These are phyloP conservation scores for Osmerus eperlanus DNA, from an alignment of 2,113 vertebrate species.

Conservation along the genomic window DNA sequence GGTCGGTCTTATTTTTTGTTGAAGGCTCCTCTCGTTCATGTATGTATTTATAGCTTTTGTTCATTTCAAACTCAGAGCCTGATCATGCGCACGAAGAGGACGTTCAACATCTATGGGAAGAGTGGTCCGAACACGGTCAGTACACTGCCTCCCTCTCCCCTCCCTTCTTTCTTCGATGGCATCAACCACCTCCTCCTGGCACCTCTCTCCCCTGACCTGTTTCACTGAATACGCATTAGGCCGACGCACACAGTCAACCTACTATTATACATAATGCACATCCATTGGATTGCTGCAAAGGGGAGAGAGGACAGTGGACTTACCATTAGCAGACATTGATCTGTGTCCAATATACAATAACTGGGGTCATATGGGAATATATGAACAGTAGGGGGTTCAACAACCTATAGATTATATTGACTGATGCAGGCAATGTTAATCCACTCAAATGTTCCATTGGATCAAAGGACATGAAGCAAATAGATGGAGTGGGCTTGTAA, in stretches of 20 bases:
- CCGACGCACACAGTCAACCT: background rate
- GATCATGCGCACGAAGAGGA: slow-evolving; percentile 48
- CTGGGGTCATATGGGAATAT: background rate
- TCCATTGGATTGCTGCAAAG: background rate
- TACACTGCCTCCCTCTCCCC: background rate
- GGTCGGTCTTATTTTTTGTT: too few relatives aligned
- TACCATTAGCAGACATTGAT: slow-evolving; percentile 33
- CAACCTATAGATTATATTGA: background rate
- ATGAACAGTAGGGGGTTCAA: background rate
- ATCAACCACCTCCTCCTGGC: too few relatives aligned
- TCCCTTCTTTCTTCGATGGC: too few relatives aligned
- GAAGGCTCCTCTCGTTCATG: too few relatives aligned
- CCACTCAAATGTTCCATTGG: background rate
- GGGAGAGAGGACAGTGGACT: background rate
- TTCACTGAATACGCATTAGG: background rate
- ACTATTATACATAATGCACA: background rate
- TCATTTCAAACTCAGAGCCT: slow-evolving; percentile 17
- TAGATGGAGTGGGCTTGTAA: too few relatives aligned
- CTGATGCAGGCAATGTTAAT: too few relatives aligned
- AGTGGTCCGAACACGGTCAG: slow-evolving; percentile 71
- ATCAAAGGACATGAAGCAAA: background rate
- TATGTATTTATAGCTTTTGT: background rate
- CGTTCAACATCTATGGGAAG: slow-evolving; percentile 65
- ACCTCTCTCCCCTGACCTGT: background rate
- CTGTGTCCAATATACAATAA: background rate